Evolutionary conservation across 2,888 invertebrate species (phyloP).

Genomic region (Agriopis leucophaearia): DNA sequence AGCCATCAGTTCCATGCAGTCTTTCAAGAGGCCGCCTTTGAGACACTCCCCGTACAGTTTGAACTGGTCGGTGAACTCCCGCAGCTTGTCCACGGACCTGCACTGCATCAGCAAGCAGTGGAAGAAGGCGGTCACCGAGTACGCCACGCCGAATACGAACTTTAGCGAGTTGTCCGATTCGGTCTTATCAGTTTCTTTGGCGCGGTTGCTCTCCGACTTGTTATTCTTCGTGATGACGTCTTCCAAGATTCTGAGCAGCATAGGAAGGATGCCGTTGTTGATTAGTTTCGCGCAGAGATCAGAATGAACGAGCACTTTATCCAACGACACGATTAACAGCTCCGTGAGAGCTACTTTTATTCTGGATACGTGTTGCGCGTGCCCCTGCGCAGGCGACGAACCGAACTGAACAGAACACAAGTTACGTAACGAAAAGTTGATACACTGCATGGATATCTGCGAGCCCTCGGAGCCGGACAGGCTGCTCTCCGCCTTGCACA

Average conservation of each 20-base stretch:
- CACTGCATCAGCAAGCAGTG: slow-evolving; percentile 87
- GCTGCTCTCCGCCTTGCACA: slow-evolving; percentile 84
- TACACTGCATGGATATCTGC: slow-evolving; percentile 85
- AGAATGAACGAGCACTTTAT: slow-evolving; percentile 82
- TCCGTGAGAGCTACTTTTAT: slow-evolving; percentile 86
- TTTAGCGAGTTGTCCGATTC: slow-evolving; percentile 85
- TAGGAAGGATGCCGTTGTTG: slow-evolving; percentile 87
- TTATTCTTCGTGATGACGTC: slow-evolving; percentile 81
- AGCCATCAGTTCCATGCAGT: slow-evolving; percentile 84
- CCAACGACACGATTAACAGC: slow-evolving; percentile 85
- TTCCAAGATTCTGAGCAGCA: slow-evolving; percentile 86
- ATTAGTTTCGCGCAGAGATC: slow-evolving; percentile 86
- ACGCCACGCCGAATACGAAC: slow-evolving; percentile 87
- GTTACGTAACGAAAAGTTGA: slow-evolving; percentile 87
- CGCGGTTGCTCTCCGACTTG: slow-evolving; percentile 63
- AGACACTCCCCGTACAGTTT: slow-evolving; percentile 86
- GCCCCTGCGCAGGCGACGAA: slow-evolving; percentile 67
- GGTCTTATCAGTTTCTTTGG: slow-evolving; percentile 62
- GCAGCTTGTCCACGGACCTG: slow-evolving; percentile 79
- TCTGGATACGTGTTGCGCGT: slow-evolving; percentile 71
- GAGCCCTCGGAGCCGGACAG: slow-evolving; percentile 83
- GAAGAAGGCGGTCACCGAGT: slow-evolving; percentile 86
- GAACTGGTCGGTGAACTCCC: slow-evolving; percentile 87
- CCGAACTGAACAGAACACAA: slow-evolving; percentile 88
- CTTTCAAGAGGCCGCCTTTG: slow-evolving; percentile 85